These are phyloP conservation scores for Automeris io DNA, from an alignment of 2,888 invertebrate species.

Conservation along the genomic window DNA sequence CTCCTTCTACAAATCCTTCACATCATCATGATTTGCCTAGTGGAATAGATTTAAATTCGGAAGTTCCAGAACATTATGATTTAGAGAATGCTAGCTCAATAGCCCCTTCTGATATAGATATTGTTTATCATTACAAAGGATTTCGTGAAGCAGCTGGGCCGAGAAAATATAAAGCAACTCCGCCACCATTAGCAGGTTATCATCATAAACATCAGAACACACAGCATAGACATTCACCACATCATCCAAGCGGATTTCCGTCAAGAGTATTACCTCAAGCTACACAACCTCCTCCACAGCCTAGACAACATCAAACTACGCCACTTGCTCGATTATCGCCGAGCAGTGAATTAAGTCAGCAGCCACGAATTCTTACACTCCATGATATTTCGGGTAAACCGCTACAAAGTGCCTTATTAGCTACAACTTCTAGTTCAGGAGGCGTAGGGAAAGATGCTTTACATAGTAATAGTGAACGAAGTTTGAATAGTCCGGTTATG, in stretches of 20 bases:
- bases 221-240: constrained; percentile 87
- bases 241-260: constrained; percentile 85
- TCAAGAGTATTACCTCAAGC: constrained; percentile 83
- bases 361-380: constrained; percentile 93
- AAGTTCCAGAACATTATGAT: constrained; percentile 95
- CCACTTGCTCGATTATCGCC: constrained; percentile 93
- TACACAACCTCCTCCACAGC: constrained; percentile 81
- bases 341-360: constrained; percentile 94
- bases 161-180: constrained; percentile 91
- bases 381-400: constrained; percentile 97
- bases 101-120: constrained; percentile 97
- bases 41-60: constrained; percentile 85
- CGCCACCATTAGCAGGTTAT: constrained; percentile 86
- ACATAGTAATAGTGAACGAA: constrained; percentile 93
- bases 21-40: constrained; percentile 86
- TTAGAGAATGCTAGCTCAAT: constrained; percentile 98
- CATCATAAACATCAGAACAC: constrained; percentile 85
- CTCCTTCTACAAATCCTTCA: constrained; percentile 83
- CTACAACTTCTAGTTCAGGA: constrained; percentile 92
- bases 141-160: constrained; percentile 91
- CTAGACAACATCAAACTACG: constrained; percentile 90
- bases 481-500: constrained; percentile 94
- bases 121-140: constrained; percentile 97
- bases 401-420: constrained; percentile 90
- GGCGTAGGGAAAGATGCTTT: constrained; percentile 92